Evolutionary conservation across 2,888 invertebrate genomes (phyloP).

Genomic region (Lypha dubia): DNA sequence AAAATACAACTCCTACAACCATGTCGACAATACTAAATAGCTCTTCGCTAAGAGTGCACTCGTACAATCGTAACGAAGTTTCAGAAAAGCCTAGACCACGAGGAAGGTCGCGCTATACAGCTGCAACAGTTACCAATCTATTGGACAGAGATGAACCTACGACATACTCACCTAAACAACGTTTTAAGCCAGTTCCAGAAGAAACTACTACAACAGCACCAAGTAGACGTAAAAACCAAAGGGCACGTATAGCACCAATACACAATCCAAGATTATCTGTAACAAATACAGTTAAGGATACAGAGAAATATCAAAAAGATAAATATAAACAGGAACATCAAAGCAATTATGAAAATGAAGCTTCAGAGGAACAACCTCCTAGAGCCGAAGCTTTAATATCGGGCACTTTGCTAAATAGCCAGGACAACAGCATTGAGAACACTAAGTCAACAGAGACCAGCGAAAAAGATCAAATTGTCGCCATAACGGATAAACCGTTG

Average conservation of each 20-base stretch:
- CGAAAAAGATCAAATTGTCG: constrained; percentile 75
- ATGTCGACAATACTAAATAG: constrained; percentile 77
- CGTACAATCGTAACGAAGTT: constrained; percentile 39
- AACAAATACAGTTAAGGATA: constrained; percentile 65
- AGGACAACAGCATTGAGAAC: constrained; percentile 79
- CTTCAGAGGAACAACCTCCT: constrained; percentile 75
- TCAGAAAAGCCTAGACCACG: constrained; percentile 76
- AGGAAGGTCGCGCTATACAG: constrained; percentile 82
- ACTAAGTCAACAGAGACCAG: constrained; percentile 69
- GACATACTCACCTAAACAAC: constrained; percentile 81
- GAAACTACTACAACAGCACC: constrained; percentile 61
- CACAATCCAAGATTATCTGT: constrained; percentile 66
- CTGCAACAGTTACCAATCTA: constrained; percentile 77
- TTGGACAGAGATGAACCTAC: constrained; percentile 81
- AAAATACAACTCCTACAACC: constrained; percentile 73
- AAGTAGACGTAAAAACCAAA: constrained; percentile 76
- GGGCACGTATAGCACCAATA: constrained; percentile 74
- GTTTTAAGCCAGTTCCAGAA: constrained; percentile 73
- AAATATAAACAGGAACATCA: constrained; percentile 73
- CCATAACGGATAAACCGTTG: constrained; percentile 78
- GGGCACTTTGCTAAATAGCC: constrained; percentile 73
- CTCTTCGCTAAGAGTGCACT: constrained; percentile 73
- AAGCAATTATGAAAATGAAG: constrained; percentile 76
- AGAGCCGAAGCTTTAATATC: constrained; percentile 80
- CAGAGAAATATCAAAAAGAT: constrained; percentile 77